These are phyloP conservation scores for Crematogaster levior DNA, from an alignment of 2,888 invertebrate species.

Conservation along the genomic window DNA sequence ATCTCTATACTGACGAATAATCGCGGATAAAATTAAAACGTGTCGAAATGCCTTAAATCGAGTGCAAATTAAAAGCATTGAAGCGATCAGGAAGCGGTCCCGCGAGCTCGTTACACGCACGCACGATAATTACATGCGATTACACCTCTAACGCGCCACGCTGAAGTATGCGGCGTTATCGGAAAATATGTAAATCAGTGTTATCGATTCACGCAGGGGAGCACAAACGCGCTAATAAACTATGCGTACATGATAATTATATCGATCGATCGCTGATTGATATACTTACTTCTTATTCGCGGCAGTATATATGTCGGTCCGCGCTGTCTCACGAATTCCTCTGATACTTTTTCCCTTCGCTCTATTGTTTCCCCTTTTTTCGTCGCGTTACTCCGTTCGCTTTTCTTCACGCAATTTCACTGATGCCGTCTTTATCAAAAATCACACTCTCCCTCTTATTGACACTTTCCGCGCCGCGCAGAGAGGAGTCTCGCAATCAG, in stretches of 20 bases:
- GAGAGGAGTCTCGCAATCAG: background rate
- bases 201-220: conserved; percentile 63
- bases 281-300: conserved; percentile 57
- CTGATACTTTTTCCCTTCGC: background rate
- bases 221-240: conserved; percentile 55
- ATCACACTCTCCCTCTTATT: background rate
- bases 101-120: conserved; percentile 21
- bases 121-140: conserved; percentile 69
- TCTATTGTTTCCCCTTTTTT: background rate
- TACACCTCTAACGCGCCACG: conserved; percentile 61
- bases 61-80: conserved; percentile 45
- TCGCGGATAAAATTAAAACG: conserved; percentile 14
- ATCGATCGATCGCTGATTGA: conserved; percentile 56
- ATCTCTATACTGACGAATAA: background rate
- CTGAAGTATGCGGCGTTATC: conserved; percentile 70
- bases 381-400: conserved; percentile 3
- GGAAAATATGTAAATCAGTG: conserved; percentile 72
- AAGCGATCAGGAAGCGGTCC: conserved; percentile 25
- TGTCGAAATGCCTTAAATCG: conserved; percentile 41
- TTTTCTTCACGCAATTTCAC: conserved; percentile 22
- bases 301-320: background rate
- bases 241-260: conserved; percentile 54
- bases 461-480: conserved; percentile 10
- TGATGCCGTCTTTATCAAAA: conserved; percentile 10
- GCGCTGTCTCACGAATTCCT: background rate